Conservation (phyloP, 1,140 invertebrate species). For the Dufourea novaeangliae region DNA sequence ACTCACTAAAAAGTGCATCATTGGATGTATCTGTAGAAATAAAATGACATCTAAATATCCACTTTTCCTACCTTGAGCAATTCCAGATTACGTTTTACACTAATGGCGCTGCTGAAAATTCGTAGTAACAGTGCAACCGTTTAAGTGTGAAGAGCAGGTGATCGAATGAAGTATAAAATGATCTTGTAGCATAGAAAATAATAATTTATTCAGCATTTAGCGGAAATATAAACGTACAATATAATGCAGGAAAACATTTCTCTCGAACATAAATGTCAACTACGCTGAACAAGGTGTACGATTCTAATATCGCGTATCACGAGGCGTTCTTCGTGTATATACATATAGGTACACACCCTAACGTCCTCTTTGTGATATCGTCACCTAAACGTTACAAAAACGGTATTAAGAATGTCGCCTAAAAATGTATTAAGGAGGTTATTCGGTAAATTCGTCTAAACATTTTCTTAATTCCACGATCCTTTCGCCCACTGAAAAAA, state of each 20-base stretch:
- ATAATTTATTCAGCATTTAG: constrained; percentile 80
- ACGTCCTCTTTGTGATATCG: not conserved
- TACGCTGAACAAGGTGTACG: not conserved
- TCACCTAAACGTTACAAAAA: constrained; percentile 46
- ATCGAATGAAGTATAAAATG: not conserved
- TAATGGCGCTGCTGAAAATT: no score
- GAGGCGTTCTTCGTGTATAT: not conserved
- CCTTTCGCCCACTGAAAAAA: not conserved
- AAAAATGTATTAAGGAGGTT: constrained; percentile 12
- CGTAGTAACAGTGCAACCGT: no score
- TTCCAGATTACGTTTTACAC: no score
- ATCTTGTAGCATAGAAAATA: constrained; percentile 77
- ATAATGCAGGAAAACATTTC: constrained; percentile 54
- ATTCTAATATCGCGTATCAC: constrained; percentile 13
- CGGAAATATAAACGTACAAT: constrained; percentile 75
- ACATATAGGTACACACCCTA: not conserved
- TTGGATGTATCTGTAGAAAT: no score
- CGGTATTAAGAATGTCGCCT: not conserved
- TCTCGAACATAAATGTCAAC: constrained; percentile 35
- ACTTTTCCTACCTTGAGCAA: no score
- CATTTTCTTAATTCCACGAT: not conserved
- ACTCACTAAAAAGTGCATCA: no score
- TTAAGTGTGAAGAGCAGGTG: not conserved
- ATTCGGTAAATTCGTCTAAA: constrained; percentile 33
- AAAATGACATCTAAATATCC: no score